These are phyloP conservation scores for Eutolmus rufibarbis DNA, from an alignment of 2,888 invertebrate genomes.

Conservation along the genomic window DNA sequence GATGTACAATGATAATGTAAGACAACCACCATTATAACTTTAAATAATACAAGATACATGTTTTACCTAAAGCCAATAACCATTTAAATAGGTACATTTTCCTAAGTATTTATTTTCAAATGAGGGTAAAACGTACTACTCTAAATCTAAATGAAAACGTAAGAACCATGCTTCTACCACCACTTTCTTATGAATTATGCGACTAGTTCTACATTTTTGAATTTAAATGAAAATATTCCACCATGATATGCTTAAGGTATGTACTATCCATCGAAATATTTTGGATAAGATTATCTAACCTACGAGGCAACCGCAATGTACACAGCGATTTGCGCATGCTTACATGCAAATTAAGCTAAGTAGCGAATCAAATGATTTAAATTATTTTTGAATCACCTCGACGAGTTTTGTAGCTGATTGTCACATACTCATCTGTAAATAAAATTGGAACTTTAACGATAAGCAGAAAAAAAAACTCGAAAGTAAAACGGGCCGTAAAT, in stretches of 20 bases:
- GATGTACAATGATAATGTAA: background rate
- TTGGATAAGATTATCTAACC: background rate
- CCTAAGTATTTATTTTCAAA: background rate
- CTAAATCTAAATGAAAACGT: background rate
- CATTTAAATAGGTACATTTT: background rate
- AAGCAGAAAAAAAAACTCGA: background rate
- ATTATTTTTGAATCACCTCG: conserved; percentile 70
- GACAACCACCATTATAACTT: background rate
- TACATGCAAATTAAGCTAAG: conserved; percentile 32
- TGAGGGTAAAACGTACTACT: background rate
- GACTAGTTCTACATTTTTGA: background rate
- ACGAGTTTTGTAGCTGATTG: conserved; percentile 87
- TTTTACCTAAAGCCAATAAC: background rate
- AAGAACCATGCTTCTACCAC: background rate
- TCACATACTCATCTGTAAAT: conserved; percentile 91
- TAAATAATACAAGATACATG: background rate
- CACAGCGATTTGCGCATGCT: conserved; percentile 7
- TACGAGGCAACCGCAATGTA: background rate
- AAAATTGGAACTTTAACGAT: conserved; percentile 53
- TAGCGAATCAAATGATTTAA: conserved; percentile 35
- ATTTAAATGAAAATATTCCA: background rate
- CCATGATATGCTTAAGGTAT: background rate
- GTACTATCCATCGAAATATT: background rate
- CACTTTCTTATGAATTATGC: background rate
- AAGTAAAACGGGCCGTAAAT: background rate